These are phyloP conservation scores for Tachina lurida DNA, from an alignment of 2,888 invertebrate species.

Conservation along the genomic window DNA sequence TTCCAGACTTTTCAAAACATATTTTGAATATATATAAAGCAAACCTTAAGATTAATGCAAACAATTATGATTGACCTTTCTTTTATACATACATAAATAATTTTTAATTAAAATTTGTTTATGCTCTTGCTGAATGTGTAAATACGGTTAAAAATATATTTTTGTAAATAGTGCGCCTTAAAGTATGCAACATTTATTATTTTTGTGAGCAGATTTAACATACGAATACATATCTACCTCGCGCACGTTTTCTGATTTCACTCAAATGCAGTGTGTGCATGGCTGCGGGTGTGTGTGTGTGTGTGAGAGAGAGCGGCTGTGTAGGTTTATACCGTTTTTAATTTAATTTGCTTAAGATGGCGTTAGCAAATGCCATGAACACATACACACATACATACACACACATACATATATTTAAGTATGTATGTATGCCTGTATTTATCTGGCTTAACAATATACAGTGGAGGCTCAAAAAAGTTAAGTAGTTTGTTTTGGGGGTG, in stretches of 20 bases:
- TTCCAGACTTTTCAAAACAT: too few species aligned
- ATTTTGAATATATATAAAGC: too few species aligned
- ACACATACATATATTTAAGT: neutral
- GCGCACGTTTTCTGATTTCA: neutral
- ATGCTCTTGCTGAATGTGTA: neutral
- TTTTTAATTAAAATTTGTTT: conserved; percentile 35
- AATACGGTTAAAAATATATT: neutral
- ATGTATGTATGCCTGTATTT: neutral
- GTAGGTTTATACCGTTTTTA: neutral
- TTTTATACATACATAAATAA: neutral
- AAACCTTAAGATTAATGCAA: neutral
- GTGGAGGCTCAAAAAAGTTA: too few species aligned
- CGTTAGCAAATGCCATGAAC: neutral
- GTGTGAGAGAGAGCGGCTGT: too few species aligned
- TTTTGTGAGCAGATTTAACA: neutral
- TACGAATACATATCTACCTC: neutral
- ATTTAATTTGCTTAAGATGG: neutral
- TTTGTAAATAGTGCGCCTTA: conserved; percentile 14
- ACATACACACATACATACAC: too few species aligned
- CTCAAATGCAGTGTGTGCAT: neutral
- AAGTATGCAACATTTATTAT: conserved; percentile 40
- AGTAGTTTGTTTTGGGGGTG: too few species aligned
- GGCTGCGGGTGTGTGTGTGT: neutral
- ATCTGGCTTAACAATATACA: neutral
- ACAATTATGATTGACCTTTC: conserved; percentile 22